Evolutionary conservation across 2,888 invertebrate genomes (phyloP), one percentile per base, ranked within the genome.

Genomic region (Andrena bucephala): DNA sequence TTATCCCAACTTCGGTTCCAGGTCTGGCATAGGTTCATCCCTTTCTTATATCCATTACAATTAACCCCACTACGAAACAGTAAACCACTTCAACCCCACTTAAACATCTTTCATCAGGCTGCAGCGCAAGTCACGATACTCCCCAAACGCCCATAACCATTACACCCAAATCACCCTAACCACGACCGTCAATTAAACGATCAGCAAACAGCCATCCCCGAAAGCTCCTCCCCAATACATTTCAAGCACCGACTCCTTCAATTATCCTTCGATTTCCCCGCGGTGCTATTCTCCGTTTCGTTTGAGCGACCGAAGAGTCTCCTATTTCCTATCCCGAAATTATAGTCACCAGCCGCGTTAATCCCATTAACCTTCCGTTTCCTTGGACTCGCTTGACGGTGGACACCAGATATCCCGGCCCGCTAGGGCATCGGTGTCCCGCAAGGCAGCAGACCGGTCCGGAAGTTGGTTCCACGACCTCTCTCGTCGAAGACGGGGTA

Each of bases 321-420:
- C 36, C 20, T 20, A 20, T 50, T 70, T 62, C 62, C 77, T 79
- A 74, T 57, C 68, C 77, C 59, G 73, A 84, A 75, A 72, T 78
- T 57, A 66, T 73, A 52, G 66, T 67, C 71, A 50, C 54, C 66
- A 48, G n/a, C 72, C 29, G 57, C 69, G 86, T 85, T 89, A 91
- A 91, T 90, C 88, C 88, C 91, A 89, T 90, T 90, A 90, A 90
- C 87, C 86, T 85, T 80, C 81, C 83, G 85, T 86, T 89, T 88
- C 85, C 82, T 87, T 88, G 87, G 87, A 90, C 91, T 92, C 89
- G 85, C 87, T 52, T 20, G 67, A 75, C 79, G 75, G 36, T 73
- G 66, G 85, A 87, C 85, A 89, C 77, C 84, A 83, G 88, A 87
- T 88, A 79, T 59, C 36, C 70, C 48, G 63, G 59, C 29, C 65